These are phyloP conservation scores for Malurus leucopterus DNA, from an alignment of 2,797 vertebrate genomes.

Conservation along the genomic window DNA sequence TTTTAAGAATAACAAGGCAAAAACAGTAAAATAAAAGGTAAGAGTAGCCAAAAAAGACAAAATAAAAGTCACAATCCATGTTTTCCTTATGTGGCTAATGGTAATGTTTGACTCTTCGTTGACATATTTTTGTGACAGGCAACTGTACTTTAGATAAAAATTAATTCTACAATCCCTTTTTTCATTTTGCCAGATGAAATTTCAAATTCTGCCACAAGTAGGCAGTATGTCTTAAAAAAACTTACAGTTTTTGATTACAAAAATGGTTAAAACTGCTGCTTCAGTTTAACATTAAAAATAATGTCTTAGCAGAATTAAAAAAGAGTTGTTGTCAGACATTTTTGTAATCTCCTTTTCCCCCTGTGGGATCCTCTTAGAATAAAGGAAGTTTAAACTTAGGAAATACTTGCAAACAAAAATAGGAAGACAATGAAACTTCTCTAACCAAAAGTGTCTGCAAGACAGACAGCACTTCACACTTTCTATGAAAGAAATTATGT, in stretches of 20 bases:
- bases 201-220: neutral
- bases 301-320: neutral
- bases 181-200: neutral
- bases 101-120: neutral
- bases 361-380: neutral
- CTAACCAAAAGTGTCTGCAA: neutral
- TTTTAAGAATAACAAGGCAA: neutral
- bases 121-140: neutral
- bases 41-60: neutral
- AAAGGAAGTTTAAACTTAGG: conserved; percentile 3
- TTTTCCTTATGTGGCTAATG: neutral
- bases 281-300: neutral
- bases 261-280: neutral
- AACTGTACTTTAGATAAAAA: neutral
- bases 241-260: neutral
- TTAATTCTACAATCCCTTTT: neutral
- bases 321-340: neutral
- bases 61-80: neutral
- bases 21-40: neutral
- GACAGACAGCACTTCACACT: neutral
- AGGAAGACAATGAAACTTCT: neutral
- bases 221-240: neutral
- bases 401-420: neutral
- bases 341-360: neutral
- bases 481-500: neutral